phyloP scores from a whole-genome alignment of 2,888 invertebrate species.

The Troilus luridus region DNA sequence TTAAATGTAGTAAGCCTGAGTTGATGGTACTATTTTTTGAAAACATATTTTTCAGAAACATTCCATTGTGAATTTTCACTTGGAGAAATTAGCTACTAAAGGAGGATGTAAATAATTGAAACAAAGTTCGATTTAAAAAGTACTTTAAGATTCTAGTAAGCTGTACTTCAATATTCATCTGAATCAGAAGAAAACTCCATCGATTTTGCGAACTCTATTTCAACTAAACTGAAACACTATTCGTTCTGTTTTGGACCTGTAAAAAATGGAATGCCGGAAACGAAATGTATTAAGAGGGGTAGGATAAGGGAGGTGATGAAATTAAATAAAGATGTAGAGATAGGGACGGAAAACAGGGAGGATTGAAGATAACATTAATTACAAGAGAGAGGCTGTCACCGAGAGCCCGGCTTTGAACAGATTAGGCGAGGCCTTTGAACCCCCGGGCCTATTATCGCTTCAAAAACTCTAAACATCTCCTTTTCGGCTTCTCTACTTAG shows the following conservation, averaged over 20 bases:
- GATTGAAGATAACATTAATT: slow-evolving; percentile 48
- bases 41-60: too few relatives aligned
- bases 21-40: too few relatives aligned
- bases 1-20: too few relatives aligned
- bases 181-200: neutral
- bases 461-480: slow-evolving; percentile 27
- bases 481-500: slow-evolving; percentile 22
- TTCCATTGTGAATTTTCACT: too few relatives aligned
- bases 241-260: neutral
- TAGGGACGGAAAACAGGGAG: slow-evolving; percentile 10
- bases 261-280: neutral
- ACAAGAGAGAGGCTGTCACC: slow-evolving; percentile 3
- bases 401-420: slow-evolving; percentile 3
- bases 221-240: neutral
- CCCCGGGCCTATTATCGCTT: slow-evolving; percentile 21
- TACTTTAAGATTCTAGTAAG: neutral
- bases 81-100: too few relatives aligned
- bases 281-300: neutral
- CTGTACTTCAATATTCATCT: neutral
- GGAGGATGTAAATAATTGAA: too few relatives aligned
- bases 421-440: slow-evolving; percentile 45
- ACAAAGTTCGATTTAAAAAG: neutral
- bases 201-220: neutral
- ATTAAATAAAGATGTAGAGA: slow-evolving; percentile 31
- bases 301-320: neutral